A percentile compares a stretch with the other conserved stretches of the same genome.
These are phyloP conservation scores for Trachelipus rathkii DNA, from an alignment of 1,140 invertebrate genomes.

Conservation along the genomic window DNA sequence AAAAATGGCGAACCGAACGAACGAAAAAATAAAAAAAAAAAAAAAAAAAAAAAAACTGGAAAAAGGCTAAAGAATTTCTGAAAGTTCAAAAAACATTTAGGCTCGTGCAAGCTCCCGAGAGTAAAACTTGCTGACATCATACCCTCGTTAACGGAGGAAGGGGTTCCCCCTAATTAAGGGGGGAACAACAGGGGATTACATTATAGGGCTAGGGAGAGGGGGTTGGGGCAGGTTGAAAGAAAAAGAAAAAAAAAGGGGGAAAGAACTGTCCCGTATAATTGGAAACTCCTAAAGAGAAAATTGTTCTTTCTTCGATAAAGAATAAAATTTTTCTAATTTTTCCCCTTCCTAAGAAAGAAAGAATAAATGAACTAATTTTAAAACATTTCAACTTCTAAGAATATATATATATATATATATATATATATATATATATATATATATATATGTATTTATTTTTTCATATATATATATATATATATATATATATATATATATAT, in stretches of 20 bases:
- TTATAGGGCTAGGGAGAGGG: not conserved
- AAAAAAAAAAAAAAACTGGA: no score
- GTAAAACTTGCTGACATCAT: not conserved
- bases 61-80: not conserved
- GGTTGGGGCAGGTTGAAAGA: not conserved
- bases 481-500: no score
- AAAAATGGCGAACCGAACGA: no score
- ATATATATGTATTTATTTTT: no score
- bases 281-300: slow-evolving; percentile 7
- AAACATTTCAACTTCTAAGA: not conserved
- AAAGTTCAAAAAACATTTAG: not conserved
- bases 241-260: not conserved
- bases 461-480: slow-evolving; percentile 5
- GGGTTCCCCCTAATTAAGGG: not conserved
- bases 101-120: not conserved
- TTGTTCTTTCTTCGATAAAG: not conserved
- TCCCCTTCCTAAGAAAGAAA: no score
- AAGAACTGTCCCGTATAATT: not conserved
- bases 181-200: not conserved
- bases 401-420: not conserved
- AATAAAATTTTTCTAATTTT: not conserved
- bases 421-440: slow-evolving; percentile 10
- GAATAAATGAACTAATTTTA: not conserved
- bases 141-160: not conserved
- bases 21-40: no score